Evolutionary conservation across 2,113 vertebrate genomes (phyloP), one percentile per base, ranked within the genome.

Genomic region (Caranx ignobilis): DNA sequence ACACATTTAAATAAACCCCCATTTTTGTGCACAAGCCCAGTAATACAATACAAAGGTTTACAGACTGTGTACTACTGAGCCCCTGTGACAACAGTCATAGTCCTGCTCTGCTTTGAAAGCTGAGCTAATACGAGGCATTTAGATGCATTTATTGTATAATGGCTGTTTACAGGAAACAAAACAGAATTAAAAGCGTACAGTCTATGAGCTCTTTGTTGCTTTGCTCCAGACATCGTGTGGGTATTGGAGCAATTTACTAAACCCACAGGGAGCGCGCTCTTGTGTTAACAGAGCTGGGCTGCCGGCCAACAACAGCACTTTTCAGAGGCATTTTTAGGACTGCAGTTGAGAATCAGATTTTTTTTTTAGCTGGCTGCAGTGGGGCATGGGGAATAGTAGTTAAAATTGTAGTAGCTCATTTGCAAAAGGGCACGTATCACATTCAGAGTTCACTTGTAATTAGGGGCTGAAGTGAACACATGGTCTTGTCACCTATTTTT

Each of bases 401-500:
- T 86, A 70, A 87, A 89, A 91, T 72, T 90, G 91, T 86, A 93
- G 92, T 87, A 93, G 92, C 91, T 91, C 71, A 74, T 93, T 92
- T 93, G 75, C 72, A 70, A 79, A 89, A 90, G 88, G 88, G 88
- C 89, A 86, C 62, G 72, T 66, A 88, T 88, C 83, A 89, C 82
- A 68, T 77, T 83, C 76, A 66, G 76, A 75, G 75, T 60, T 89
- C 57, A 90, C 35, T 62, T 75, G 75, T 88, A 91, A 94, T 93
- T 91, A 90, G 41, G 68, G 68, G 64, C 43, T 13, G 11, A 65
- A 34, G 4, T 11, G 6, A 55, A 75, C 59, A 66, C 60, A 26
- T 15, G 18, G 15, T 48, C n/a, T 59, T 31, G 52, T 21, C 26
- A 59, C 5, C 10, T 34, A 6, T 3, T 59, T 16, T 31, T 64